These are phyloP conservation scores for Stenurella melanura DNA, from an alignment of 2,888 invertebrate genomes.

Conservation along the genomic window DNA sequence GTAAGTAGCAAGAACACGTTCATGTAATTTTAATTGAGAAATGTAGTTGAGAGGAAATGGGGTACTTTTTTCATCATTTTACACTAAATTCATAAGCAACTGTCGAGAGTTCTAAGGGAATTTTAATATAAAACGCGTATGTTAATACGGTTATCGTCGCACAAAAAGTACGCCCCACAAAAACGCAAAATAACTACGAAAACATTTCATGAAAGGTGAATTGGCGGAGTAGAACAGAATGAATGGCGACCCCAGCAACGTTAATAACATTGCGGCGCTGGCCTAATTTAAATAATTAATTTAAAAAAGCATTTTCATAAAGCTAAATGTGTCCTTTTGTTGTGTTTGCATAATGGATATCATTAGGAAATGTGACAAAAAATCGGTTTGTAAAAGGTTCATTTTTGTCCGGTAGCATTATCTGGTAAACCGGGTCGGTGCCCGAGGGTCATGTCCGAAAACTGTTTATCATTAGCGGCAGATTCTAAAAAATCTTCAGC, in stretches of 20 bases:
- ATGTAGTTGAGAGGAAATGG: not conserved
- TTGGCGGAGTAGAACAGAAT: slow-evolving; percentile 12
- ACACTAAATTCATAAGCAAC: slow-evolving; percentile 5
- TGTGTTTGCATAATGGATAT: slow-evolving; percentile 18
- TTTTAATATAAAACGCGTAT: slow-evolving; percentile 21
- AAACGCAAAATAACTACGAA: slow-evolving; percentile 29
- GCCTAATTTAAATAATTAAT: slow-evolving; percentile 36
- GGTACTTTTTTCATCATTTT: slow-evolving; percentile 8
- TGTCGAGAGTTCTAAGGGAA: not conserved
- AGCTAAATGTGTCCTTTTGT: slow-evolving; percentile 20
- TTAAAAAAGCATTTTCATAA: slow-evolving; percentile 29
- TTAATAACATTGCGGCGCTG: slow-evolving; percentile 26
- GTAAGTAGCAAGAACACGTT: slow-evolving; percentile 6
- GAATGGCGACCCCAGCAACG: slow-evolving; percentile 18
- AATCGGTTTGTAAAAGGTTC: slow-evolving; percentile 11
- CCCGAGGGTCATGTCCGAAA: not conserved
- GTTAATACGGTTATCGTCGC: slow-evolving; percentile 19
- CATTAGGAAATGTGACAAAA: slow-evolving; percentile 24
- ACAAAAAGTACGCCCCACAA: slow-evolving; percentile 10
- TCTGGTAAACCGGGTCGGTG: not conserved
- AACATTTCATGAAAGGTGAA: slow-evolving; percentile 26
- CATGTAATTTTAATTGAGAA: slow-evolving; percentile 13
- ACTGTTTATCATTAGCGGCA: not conserved
- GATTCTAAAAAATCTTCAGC: too few species aligned
- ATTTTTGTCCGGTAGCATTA: slow-evolving; percentile 17